Evolutionary conservation across 2,113 vertebrate species (phyloP).

Genomic region (Eleginops maclovinus): DNA sequence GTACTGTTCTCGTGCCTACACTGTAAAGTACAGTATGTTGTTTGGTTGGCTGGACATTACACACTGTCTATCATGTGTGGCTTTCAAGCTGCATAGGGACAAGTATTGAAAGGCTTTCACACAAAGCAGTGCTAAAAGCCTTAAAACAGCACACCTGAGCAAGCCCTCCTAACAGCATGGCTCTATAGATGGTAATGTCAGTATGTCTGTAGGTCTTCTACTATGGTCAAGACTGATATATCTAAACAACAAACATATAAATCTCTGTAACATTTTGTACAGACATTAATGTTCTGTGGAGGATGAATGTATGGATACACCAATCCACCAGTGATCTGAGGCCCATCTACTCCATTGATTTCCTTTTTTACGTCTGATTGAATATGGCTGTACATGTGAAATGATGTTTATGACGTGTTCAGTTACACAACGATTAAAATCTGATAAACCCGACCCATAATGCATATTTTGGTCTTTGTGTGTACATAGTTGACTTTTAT

Average conservation of each 20-base stretch:
- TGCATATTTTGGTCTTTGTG: no score
- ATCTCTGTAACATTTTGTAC: no score
- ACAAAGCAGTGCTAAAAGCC: constrained; percentile 10
- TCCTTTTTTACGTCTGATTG: no score
- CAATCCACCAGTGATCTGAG: no score
- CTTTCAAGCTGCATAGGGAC: not conserved
- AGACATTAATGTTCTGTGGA: no score
- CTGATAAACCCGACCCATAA: not conserved
- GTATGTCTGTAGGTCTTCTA: not conserved
- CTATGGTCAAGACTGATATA: no score
- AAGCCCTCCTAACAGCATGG: not conserved
- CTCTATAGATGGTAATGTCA: not conserved
- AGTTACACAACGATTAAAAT: not conserved
- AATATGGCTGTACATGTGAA: not conserved
- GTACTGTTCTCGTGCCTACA: not conserved
- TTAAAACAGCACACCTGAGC: not conserved
- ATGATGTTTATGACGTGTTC: not conserved
- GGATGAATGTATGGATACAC: no score
- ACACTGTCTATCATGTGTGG: not conserved
- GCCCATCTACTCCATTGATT: no score
- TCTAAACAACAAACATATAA: no score
- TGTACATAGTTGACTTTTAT: not conserved
- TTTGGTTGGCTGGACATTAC: not conserved
- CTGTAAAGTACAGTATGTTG: not conserved
- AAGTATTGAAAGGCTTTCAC: not conserved